Conservation (phyloP, 2,888 invertebrate species). For the Spilosoma lubricipeda region DNA sequence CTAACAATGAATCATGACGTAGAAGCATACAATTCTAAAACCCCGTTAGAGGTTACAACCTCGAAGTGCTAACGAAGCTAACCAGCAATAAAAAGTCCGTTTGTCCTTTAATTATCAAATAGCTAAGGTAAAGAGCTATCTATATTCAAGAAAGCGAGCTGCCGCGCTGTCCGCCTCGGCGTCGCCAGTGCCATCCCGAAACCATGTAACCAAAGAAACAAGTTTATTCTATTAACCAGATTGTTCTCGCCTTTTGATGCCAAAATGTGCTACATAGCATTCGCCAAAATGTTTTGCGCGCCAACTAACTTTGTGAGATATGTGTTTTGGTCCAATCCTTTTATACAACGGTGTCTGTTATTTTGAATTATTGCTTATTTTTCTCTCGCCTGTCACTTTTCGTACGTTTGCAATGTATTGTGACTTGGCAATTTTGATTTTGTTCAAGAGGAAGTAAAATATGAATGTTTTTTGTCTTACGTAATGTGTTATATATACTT, state of each 20-base stretch:
- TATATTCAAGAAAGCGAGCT: conserved; percentile 47
- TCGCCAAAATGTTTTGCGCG: conserved; percentile 75
- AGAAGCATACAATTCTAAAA: conserved; percentile 15
- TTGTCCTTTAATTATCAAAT: conserved; percentile 49
- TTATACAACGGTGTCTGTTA: conserved; percentile 69
- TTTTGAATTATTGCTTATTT: conserved; percentile 74
- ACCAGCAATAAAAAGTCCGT: conserved; percentile 37
- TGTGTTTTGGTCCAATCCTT: conserved; percentile 78
- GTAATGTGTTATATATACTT: neutral
- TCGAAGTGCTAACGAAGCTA: conserved; percentile 33
- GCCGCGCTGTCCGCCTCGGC: conserved; percentile 53
- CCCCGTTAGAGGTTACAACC: conserved; percentile 26
- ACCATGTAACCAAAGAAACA: conserved; percentile 63
- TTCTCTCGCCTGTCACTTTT: conserved; percentile 43
- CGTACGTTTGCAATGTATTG: conserved; percentile 9
- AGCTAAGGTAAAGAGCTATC: conserved; percentile 47
- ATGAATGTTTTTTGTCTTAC: neutral
- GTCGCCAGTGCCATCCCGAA: conserved; percentile 63
- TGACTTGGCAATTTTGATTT: conserved; percentile 11
- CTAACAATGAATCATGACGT: conserved; percentile 18
- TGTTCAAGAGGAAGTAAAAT: conserved; percentile 8
- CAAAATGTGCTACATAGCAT: conserved; percentile 70
- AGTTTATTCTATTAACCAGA: conserved; percentile 81
- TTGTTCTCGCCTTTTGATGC: conserved; percentile 82
- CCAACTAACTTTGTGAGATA: conserved; percentile 82